A percentile compares a stretch with the other conserved stretches of the same genome.
Evolutionary conservation across 2,797 vertebrate genomes (phyloP).

Genomic region (Anniella stebbinsi): DNA sequence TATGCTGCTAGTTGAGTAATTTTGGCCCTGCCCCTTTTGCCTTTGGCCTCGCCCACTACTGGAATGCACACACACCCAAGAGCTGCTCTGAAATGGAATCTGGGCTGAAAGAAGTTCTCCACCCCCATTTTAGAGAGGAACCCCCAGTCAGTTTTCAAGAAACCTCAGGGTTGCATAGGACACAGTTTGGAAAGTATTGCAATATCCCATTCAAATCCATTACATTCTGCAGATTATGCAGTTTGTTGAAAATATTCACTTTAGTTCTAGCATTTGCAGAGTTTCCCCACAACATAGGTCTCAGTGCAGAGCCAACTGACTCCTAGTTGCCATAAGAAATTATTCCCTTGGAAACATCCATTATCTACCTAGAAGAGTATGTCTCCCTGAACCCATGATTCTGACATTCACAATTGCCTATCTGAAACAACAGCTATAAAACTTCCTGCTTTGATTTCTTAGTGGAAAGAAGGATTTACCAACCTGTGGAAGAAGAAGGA

Average conservation of each 20-base stretch:
- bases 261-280: background rate
- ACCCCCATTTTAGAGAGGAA: too few relatives aligned
- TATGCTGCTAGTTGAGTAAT: too few relatives aligned
- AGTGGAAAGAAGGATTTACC: background rate
- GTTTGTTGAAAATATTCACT: too few relatives aligned
- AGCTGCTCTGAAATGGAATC: too few relatives aligned
- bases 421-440: constrained; percentile 1
- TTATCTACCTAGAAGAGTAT: background rate
- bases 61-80: too few relatives aligned
- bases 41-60: too few relatives aligned
- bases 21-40: too few relatives aligned
- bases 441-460: background rate
- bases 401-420: background rate
- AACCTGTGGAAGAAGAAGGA: background rate
- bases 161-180: too few relatives aligned
- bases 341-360: background rate
- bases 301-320: background rate
- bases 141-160: too few relatives aligned
- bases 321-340: background rate
- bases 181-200: background rate
- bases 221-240: too few relatives aligned
- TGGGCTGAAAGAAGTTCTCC: too few relatives aligned
- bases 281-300: background rate
- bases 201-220: background rate
- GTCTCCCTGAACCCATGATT: background rate